Evolutionary conservation across 2,113 vertebrate genomes (phyloP), one percentile per base, ranked within the genome.

Genomic region (Dendrocopos noguchii): DNA sequence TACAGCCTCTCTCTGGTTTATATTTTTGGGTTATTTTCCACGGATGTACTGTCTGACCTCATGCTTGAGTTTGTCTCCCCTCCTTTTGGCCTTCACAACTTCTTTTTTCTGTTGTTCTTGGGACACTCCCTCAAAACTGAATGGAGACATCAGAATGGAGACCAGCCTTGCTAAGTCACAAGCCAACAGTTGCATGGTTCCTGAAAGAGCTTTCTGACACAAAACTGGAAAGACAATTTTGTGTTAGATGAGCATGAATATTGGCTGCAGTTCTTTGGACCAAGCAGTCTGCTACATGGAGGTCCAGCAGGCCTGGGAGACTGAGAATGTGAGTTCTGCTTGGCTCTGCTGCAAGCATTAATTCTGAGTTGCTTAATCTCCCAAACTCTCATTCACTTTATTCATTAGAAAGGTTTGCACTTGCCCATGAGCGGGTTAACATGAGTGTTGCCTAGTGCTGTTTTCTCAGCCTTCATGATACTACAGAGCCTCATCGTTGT

Each of bases 61-160:
- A 75, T 61, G 28, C 22, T 66, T 84, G 7, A 19, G 12, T 18
- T 72, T 80, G 87, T 17, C 47, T 24, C 47, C 50, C 13, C 17
- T 87, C 71, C 47, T 96, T 96, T 70, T 94, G 80, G 44, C 80
- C 67, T 33, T 95, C 3, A 2, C 75, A 87, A 3, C 53, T 89
- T 86, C 18, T 72, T 15, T 93, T 73, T 81, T 84, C 28, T 63
- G 81, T 79, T 95, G 42, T 68, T 94, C 68, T 67, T 91, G 79
- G 67, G 91, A 67, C 93, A 85, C 90, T 93, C 89, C 91, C 89
- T 94, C 52, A 66, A 67, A 74, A 89, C 44, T 47, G 65, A 92
- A 25, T 15, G 72, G 81, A 91, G 64, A 64, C 86, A 64, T 6
- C 72, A 74, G 85, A 80, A 33, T 8, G 63, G 76, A 76, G 89